Evolutionary conservation across 2,797 vertebrate genomes (phyloP).

Genomic region (Carduelis carduelis): DNA sequence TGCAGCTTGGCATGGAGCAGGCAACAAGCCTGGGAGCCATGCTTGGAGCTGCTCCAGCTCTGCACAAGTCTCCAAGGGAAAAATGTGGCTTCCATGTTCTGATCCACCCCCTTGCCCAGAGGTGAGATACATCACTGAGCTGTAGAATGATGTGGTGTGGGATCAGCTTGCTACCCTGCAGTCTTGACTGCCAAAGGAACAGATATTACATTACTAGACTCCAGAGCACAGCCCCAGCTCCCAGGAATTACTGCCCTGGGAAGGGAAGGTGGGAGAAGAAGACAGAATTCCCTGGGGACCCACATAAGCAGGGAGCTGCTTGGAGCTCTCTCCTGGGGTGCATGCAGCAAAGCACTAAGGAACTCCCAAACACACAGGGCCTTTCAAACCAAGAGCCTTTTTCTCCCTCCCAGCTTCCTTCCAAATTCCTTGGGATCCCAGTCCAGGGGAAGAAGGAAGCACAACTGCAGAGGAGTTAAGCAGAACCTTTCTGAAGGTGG

Average conservation of each 20-base stretch:
- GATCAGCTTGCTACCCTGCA: background rate
- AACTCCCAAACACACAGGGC: background rate
- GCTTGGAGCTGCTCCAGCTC: background rate
- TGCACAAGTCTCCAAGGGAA: background rate
- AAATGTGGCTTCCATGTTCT: background rate
- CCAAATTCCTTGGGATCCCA: background rate
- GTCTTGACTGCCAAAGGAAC: background rate
- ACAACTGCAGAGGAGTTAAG: background rate
- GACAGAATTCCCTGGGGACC: accelerated
- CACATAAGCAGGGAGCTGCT: background rate
- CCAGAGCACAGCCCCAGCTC: background rate
- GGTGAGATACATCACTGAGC: background rate
- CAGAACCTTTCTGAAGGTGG: background rate
- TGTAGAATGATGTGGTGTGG: background rate
- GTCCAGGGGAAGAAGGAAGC: background rate
- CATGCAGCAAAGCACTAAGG: accelerated
- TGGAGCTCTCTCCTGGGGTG: background rate
- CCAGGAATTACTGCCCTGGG: background rate
- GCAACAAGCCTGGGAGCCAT: background rate
- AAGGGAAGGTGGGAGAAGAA: background rate
- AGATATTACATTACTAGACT: background rate
- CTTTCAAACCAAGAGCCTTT: background rate
- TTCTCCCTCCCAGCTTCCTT: background rate
- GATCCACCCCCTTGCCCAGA: background rate
- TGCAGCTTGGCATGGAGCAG: background rate